A percentile compares a stretch with the other conserved stretches of the same genome.
Conservation (phyloP, 2,888 invertebrate species). For the Leptopterna dolabrata region DNA sequence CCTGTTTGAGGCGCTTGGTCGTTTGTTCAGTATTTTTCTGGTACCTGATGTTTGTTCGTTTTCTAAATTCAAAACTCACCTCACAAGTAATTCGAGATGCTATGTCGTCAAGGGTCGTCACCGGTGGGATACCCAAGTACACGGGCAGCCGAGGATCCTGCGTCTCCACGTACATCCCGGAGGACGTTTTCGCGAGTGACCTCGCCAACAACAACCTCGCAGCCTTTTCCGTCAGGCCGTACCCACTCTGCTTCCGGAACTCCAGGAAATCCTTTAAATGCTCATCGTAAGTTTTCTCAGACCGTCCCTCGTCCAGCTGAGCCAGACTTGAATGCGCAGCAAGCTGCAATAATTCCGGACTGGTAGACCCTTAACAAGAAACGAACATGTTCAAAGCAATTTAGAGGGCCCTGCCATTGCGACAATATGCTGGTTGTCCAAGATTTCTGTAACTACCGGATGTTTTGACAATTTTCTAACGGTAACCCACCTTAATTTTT, state of each 20-base stretch:
- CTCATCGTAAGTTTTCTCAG: slow-evolving; percentile 23
- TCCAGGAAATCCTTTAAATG: slow-evolving; percentile 25
- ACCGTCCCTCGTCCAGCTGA: background rate
- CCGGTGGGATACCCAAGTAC: slow-evolving; percentile 69
- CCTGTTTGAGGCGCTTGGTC: too few relatives aligned
- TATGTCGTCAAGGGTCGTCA: slow-evolving; percentile 71
- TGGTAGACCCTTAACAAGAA: background rate
- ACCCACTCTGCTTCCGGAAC: slow-evolving; percentile 62
- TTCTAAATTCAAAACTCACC: background rate
- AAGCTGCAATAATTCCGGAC: background rate
- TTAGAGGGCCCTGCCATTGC: too few relatives aligned
- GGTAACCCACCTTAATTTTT: too few relatives aligned
- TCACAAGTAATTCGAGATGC: slow-evolving; percentile 71
- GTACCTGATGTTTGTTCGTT: background rate
- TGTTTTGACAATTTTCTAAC: too few relatives aligned
- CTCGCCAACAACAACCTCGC: slow-evolving; percentile 69
- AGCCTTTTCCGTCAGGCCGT: slow-evolving; percentile 71
- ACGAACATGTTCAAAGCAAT: background rate
- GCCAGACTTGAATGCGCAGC: background rate
- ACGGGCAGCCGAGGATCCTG: slow-evolving; percentile 75
- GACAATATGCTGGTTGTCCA: too few relatives aligned
- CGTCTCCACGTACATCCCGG: slow-evolving; percentile 73
- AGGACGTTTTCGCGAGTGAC: slow-evolving; percentile 71
- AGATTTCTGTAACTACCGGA: too few relatives aligned
- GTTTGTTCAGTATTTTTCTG: too few relatives aligned